Conservation (phyloP, 2,797 vertebrate species). For the Poeciliopsis turneri region DNA sequence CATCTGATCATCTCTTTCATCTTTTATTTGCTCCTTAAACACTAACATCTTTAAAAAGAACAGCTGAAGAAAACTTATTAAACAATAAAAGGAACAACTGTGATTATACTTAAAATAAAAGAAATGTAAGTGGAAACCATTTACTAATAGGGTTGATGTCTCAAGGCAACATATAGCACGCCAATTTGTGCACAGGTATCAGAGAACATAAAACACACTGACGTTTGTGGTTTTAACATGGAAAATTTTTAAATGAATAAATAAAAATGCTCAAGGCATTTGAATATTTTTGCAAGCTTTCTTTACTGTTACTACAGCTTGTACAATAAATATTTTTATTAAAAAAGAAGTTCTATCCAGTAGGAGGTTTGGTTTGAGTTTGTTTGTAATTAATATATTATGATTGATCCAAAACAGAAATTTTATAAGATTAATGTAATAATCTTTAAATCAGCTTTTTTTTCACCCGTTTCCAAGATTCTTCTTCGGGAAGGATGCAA, state of each 20-base stretch:
- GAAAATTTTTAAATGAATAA: neutral
- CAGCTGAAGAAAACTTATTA: neutral
- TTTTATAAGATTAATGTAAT: neutral
- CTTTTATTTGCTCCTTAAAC: neutral
- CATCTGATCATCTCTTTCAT: neutral
- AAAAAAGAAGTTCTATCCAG: neutral
- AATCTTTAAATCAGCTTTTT: neutral
- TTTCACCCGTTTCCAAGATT: conserved; percentile 80
- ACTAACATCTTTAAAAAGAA: neutral
- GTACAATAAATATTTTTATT: neutral
- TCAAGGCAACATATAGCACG: neutral
- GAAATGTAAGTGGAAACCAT: neutral
- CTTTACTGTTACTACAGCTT: neutral
- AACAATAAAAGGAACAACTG: neutral
- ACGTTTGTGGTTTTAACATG: neutral
- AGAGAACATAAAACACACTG: neutral
- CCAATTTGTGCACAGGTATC: neutral
- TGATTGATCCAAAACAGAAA: neutral
- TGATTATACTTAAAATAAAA: neutral
- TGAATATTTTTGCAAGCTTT: neutral
- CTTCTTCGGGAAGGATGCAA: conserved; percentile 96
- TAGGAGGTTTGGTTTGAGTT: neutral
- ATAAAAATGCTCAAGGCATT: neutral
- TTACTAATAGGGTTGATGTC: neutral
- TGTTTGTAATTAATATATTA: neutral